Evolutionary conservation across 2,888 invertebrate genomes (phyloP), one percentile per base, ranked within the genome.

Genomic region (Pseudanteris insignis): DNA sequence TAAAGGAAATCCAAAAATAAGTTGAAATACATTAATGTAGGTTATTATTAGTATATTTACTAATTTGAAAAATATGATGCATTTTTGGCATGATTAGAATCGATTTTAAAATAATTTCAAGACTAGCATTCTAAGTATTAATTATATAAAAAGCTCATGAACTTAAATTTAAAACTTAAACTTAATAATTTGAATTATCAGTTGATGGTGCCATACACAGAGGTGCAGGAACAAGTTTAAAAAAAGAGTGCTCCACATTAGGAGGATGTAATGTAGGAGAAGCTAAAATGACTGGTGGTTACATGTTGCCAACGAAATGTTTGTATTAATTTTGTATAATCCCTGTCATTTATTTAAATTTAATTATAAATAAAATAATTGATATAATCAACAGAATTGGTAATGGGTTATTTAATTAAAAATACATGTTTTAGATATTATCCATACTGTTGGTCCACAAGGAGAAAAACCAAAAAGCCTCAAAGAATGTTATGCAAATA

Each of bases 151-250:
- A n/a, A n/a, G n/a, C n/a, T n/a, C n/a, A n/a, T n/a, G n/a, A n/a
- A n/a, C n/a, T n/a, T 76, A 57, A 28, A 28, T 26, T 36, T 43
- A 32, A 29, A 29, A 47, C 11, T 24, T 33, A 18, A 26, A 8
- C 9, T 26, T 26, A 26, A 6, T 26, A 26, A n/a, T n/a, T n/a
- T n/a, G n/a, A n/a, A n/a, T n/a, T n/a, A n/a, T n/a, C 64, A 87
- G 94, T 95, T 11, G 94, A 94, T 81, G 94, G 94, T 25, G 93
- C 92, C 3, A 95, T 95, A 70, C 94, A 95, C 74, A 79, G 84
- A 59, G 90, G 88, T 0, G 94, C 94, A 24, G 94, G 94, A 1
- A 78, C 81, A 1, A 75, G 81, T 34, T 82, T 92, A 33, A 82
- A 84, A 76, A 83, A 85, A 59, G 94, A 94, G 81, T 93, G 93